Percentiles rank a stretch among this genome's conserved stretches.
Conservation (phyloP, 2,797 vertebrate species). For the Silurus lanzhouensis region DNA sequence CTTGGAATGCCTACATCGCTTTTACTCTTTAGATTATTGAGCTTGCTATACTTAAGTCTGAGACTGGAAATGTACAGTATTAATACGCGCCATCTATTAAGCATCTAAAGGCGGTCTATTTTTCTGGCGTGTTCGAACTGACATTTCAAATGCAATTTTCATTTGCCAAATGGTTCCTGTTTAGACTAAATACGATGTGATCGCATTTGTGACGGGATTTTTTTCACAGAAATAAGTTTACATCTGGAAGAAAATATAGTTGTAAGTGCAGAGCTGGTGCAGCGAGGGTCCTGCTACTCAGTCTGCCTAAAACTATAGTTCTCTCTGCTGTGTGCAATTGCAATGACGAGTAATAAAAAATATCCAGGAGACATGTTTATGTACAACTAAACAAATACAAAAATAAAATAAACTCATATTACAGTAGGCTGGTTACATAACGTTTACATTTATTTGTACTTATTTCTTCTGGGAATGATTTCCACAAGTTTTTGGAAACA, state of each 20-base stretch:
- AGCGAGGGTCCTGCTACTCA: not conserved
- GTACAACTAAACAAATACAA: not conserved
- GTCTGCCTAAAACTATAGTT: conserved; percentile 12
- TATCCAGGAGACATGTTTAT: not conserved
- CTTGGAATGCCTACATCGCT: not conserved
- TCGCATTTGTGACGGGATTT: not conserved
- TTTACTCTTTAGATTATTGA: not conserved
- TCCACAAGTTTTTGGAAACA: not conserved
- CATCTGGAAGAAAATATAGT: not conserved
- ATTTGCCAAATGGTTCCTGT: not conserved
- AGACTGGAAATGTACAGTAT: not conserved
- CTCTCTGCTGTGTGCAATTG: conserved; percentile 43
- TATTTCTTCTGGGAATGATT: not conserved
- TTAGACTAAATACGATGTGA: not conserved
- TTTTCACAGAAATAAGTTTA: not conserved
- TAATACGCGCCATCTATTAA: not conserved
- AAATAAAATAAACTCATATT: not conserved
- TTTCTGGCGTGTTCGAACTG: not conserved
- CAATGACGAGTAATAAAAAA: not conserved
- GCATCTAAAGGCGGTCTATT: not conserved
- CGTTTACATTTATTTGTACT: not conserved
- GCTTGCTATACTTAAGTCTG: not conserved
- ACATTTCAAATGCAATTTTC: not conserved
- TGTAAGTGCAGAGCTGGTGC: not conserved
- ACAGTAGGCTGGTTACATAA: not conserved